Evolutionary conservation across 2,888 invertebrate species (phyloP).

Genomic region (Heterodera filipjevi): DNA sequence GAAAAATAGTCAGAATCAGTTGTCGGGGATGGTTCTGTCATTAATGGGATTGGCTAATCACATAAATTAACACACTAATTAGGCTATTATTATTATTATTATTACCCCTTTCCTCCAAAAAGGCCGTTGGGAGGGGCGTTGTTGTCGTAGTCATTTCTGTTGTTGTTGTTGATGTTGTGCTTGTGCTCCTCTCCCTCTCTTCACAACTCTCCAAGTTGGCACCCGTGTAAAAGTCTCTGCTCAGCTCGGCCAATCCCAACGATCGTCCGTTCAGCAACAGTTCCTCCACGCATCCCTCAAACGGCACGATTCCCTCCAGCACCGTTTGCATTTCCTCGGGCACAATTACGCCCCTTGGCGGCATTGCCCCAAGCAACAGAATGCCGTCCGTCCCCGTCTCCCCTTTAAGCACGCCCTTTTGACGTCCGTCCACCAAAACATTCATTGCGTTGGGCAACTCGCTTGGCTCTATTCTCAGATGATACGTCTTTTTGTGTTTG

Average conservation of each 20-base stretch:
- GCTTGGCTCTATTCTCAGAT: conserved; percentile 13
- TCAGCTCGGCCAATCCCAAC: conserved; percentile 13
- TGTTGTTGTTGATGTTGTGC: not conserved
- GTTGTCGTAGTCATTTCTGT: not conserved
- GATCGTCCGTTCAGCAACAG: conserved; percentile 14
- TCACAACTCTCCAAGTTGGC: conserved; percentile 17
- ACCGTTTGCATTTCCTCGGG: not conserved
- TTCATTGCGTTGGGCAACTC: not conserved
- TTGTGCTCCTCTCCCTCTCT: not conserved
- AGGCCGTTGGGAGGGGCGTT: not conserved
- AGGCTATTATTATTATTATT: no score
- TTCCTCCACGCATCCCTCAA: conserved; percentile 20
- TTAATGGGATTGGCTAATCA: not conserved
- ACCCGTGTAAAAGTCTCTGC: not conserved
- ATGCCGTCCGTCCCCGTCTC: not conserved
- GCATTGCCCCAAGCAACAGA: conserved; percentile 1
- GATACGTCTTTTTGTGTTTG: conserved; percentile 12
- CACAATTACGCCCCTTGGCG: conserved; percentile 1
- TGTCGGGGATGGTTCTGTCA: not conserved
- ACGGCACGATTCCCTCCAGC: not conserved
- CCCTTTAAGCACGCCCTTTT: conserved; percentile 17
- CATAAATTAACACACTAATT: not conserved
- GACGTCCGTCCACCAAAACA: conserved; percentile 9
- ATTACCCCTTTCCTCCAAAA: not conserved
- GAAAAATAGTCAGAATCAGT: not conserved